Percentiles rank a stretch among this genome's conserved stretches.
Evolutionary conservation across 2,888 invertebrate genomes (phyloP).

Genomic region (Lacanobia oleracea): DNA sequence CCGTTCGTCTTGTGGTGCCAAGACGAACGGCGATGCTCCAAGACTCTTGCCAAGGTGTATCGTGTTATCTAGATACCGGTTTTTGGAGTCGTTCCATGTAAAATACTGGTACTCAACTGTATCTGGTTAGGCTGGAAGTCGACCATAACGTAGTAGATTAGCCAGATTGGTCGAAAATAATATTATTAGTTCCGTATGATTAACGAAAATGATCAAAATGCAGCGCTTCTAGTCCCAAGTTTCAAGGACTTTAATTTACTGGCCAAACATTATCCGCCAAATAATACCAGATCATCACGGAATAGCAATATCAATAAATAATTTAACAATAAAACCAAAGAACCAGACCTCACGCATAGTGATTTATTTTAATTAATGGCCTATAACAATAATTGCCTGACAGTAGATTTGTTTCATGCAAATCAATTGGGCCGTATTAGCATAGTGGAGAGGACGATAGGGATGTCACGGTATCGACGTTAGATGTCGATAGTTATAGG

Average conservation of each 20-base stretch:
- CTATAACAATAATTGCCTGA: slow-evolving; percentile 82
- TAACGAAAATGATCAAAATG: too few relatives aligned
- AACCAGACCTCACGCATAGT: slow-evolving; percentile 74
- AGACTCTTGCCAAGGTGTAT: too few relatives aligned
- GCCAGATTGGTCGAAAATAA: too few relatives aligned
- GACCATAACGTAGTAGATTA: too few relatives aligned
- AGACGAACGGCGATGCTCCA: too few relatives aligned
- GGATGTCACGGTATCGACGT: slow-evolving; percentile 40
- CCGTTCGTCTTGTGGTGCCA: too few relatives aligned
- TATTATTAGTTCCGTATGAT: too few relatives aligned
- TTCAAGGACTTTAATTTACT: background rate
- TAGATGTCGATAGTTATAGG: slow-evolving; percentile 41
- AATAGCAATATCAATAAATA: slow-evolving; percentile 41
- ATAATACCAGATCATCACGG: slow-evolving; percentile 15
- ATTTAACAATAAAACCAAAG: slow-evolving; percentile 37
- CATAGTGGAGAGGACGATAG: slow-evolving; percentile 71
- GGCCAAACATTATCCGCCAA: background rate
- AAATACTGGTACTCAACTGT: too few relatives aligned
- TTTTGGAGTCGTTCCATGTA: too few relatives aligned
- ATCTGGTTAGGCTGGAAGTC: too few relatives aligned
- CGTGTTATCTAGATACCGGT: too few relatives aligned
- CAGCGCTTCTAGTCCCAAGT: background rate
- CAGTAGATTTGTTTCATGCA: slow-evolving; percentile 84
- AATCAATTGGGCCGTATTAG: slow-evolving; percentile 78
- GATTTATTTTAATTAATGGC: slow-evolving; percentile 79